Evolutionary conservation across 2,888 invertebrate genomes (phyloP).

Genomic region (Lydus trimaculatus): DNA sequence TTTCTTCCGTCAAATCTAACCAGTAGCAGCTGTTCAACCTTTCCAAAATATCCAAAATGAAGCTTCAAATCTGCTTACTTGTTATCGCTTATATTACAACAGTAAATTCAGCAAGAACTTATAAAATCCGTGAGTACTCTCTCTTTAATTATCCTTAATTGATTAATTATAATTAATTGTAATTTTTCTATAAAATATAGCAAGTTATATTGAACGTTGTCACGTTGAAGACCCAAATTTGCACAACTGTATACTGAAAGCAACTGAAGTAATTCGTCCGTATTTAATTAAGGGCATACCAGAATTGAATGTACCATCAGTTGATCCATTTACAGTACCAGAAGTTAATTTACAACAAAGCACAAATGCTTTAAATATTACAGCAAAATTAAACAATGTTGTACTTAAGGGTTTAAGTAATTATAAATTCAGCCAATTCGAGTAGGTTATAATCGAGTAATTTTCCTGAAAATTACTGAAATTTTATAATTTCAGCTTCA

Average conservation of each 20-base stretch:
- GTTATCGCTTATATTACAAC: background rate
- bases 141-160: no score
- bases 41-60: background rate
- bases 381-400: conserved; percentile 41
- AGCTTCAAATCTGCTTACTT: background rate
- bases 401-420: conserved; percentile 38
- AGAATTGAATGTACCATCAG: conserved; percentile 49
- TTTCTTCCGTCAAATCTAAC: background rate
- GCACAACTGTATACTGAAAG: conserved; percentile 48
- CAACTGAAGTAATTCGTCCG: conserved; percentile 44
- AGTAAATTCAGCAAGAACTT: background rate
- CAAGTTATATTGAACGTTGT: background rate
- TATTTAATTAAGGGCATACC: conserved; percentile 51
- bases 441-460: conserved; percentile 36
- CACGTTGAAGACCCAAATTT: conserved; percentile 44
- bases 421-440: conserved; percentile 38
- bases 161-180: background rate
- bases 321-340: conserved; percentile 50
- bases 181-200: background rate
- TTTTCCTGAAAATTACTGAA: background rate
- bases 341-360: conserved; percentile 47
- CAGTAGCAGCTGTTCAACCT: background rate
- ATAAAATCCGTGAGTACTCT: background rate
- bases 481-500: conserved; percentile 37
- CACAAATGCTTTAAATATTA: conserved; percentile 42